phyloP scores from a whole-genome alignment of 2,113 vertebrate genomes.

The Mola mola region DNA sequence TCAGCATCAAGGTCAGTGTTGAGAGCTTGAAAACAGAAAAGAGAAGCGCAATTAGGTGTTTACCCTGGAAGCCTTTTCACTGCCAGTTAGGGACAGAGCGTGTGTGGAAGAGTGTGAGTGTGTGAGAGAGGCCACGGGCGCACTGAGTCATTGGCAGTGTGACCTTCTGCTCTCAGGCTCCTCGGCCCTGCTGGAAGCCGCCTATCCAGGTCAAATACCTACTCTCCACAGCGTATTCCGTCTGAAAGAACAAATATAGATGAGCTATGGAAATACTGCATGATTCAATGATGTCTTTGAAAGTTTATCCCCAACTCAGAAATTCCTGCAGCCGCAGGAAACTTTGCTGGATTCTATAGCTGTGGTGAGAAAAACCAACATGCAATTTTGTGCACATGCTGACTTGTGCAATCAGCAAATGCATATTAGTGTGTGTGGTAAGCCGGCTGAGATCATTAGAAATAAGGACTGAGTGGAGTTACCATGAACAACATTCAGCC shows the following conservation, averaged over 20 bases:
- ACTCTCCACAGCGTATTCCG: conserved; percentile 21
- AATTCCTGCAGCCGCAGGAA: conserved; percentile 2
- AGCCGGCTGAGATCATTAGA: neutral
- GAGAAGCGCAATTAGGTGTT: conserved; percentile 69
- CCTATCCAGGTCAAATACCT: conserved; percentile 63
- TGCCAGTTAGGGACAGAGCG: conserved; percentile 29
- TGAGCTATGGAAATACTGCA: conserved; percentile 22
- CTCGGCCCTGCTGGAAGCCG: conserved; percentile 42
- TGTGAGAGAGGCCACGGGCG: conserved; percentile 39
- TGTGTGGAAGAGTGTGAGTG: conserved; percentile 1
- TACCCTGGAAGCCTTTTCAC: conserved; percentile 66
- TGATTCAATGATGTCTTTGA: conserved; percentile 7
- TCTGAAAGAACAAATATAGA: conserved; percentile 3
- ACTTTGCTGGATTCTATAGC: conserved; percentile 14
- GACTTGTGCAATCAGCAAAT: conserved; percentile 28
- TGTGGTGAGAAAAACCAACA: conserved; percentile 6
- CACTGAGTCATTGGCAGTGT: conserved; percentile 60
- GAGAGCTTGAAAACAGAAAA: conserved; percentile 64
- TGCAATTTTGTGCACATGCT: conserved; percentile 15
- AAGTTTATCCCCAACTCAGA: neutral
- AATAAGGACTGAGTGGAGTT: neutral
- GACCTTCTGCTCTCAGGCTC: conserved; percentile 76
- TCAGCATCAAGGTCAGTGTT: conserved; percentile 59
- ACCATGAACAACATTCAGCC: conserved; percentile 1
- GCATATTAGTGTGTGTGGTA: conserved; percentile 11